Base-by-base conservation (phyloP, 2,797 vertebrate genomes). In the Oryzias dopingdopingensis region DNA sequence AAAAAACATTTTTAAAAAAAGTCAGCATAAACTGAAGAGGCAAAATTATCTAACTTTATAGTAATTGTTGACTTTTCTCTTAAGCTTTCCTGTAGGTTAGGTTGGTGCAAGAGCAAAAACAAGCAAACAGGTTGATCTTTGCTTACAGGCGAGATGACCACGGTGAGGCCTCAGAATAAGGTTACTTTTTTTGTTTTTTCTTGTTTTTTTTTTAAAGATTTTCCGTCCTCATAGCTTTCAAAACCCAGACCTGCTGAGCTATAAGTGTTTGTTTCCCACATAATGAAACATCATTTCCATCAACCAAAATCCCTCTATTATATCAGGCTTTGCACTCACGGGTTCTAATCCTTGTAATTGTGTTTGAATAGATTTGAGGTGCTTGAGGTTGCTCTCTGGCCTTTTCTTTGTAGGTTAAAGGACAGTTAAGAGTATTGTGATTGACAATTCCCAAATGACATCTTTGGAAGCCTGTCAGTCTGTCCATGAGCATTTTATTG, bases 361-460 rank as follows among this genome's bases (percentile, higher is more conserved):
- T 10, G 63, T 77, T 42, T 0, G 17, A 32, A 43, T 54, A 14
- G 42, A 70, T 72, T 42, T 4, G 17, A 59, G 17, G 15, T 37
- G 4, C 14, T 56, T 14, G 46, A 46, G 4, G 20, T 20, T 23
- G 16, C 41, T 5, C 12, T 16, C 12, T 4, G 17, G 4, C 15
- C 6, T 56, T 4, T 40, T 56, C 43, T 5, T 6, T 47, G 40
- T 5, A 4, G 16, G 4, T 15, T 29, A 20, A 4, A 51, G 40
- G 20, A 29, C 29, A 58, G 13, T 32, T 52, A 4, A 37, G 17
- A 44, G 47, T 43, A 7, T 22, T 60, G n/a, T 42, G 51, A 7
- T 47, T 53, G 43, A 29, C 15, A 15, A 13, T 62, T 50, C 0
- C 47, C 42, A 40, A 29, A 24, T 51, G 22, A 41, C 29, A 14